These are phyloP conservation scores for Microplitis mediator DNA, from an alignment of 1,140 invertebrate genomes.

Conservation along the genomic window DNA sequence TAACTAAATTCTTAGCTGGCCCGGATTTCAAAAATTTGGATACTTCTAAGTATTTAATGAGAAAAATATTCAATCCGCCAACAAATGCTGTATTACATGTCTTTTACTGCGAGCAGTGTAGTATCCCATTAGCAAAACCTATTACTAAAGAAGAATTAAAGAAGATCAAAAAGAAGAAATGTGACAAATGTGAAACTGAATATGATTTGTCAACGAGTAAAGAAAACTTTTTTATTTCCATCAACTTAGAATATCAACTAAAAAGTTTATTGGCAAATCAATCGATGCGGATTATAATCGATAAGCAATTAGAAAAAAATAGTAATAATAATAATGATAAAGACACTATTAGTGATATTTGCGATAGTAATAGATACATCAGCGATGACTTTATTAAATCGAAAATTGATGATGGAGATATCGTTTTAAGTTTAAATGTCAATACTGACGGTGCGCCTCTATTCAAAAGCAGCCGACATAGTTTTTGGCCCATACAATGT, in stretches of 20 bases:
- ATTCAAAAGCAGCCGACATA: constrained; percentile 9
- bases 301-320: constrained; percentile 11
- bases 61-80: background rate
- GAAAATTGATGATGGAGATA: constrained; percentile 8
- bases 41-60: background rate
- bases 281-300: background rate
- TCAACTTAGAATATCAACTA: constrained; percentile 31
- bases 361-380: constrained; percentile 21
- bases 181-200: background rate
- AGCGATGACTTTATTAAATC: constrained; percentile 11
- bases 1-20: constrained; percentile 31
- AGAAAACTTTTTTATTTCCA: background rate
- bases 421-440: constrained; percentile 31
- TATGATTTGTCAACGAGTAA: background rate
- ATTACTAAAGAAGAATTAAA: background rate
- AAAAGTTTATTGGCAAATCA: constrained; percentile 20
- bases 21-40: constrained; percentile 21
- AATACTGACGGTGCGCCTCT: constrained; percentile 25
- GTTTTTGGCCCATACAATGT: constrained; percentile 33
- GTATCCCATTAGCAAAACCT: background rate
- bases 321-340: background rate
- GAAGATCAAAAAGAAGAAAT: background rate
- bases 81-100: background rate
- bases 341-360: constrained; percentile 25
- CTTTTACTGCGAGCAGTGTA: background rate